Conservation (phyloP, 1,140 invertebrate genomes). For the Cotesia typhae region DNA sequence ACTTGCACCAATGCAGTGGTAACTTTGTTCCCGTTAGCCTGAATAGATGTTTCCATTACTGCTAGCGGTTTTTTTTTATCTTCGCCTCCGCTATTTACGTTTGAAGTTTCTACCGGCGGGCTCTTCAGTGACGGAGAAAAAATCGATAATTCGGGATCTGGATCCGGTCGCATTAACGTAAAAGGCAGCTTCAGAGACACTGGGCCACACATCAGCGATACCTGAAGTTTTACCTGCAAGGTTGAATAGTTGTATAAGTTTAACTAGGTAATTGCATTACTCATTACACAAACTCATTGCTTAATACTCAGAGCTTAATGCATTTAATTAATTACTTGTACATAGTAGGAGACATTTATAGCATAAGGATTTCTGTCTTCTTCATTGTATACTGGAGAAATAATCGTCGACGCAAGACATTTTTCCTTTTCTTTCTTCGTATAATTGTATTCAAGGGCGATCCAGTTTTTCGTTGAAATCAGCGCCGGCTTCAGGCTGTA, state of each 20-base stretch:
- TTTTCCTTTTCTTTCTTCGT: slow-evolving; percentile 73
- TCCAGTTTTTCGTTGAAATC: slow-evolving; percentile 84
- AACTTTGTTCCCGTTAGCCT: not conserved
- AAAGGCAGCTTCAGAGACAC: slow-evolving; percentile 84
- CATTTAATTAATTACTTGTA: slow-evolving; percentile 70
- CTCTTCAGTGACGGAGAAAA: slow-evolving; percentile 47
- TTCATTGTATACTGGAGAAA: slow-evolving; percentile 67
- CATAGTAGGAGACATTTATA: slow-evolving; percentile 89
- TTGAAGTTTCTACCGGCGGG: slow-evolving; percentile 34
- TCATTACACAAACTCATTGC: not conserved
- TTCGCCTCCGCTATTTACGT: slow-evolving; percentile 31
- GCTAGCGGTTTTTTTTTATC: slow-evolving; percentile 32
- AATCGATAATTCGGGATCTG: slow-evolving; percentile 55
- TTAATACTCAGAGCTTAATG: not conserved
- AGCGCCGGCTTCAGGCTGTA: slow-evolving; percentile 76
- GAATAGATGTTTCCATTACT: slow-evolving; percentile 21
- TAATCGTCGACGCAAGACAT: slow-evolving; percentile 75
- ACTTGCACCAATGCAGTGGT: slow-evolving; percentile 5
- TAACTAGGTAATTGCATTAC: not conserved
- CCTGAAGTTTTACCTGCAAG: slow-evolving; percentile 73
- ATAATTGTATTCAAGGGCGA: slow-evolving; percentile 80
- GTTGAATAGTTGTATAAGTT: slow-evolving; percentile 16
- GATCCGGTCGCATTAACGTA: slow-evolving; percentile 71
- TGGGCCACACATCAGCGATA: slow-evolving; percentile 82
- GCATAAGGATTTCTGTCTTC: slow-evolving; percentile 86